phyloP scores from a whole-genome alignment of 2,113 vertebrate species.

The Elgaria multicarinata region DNA sequence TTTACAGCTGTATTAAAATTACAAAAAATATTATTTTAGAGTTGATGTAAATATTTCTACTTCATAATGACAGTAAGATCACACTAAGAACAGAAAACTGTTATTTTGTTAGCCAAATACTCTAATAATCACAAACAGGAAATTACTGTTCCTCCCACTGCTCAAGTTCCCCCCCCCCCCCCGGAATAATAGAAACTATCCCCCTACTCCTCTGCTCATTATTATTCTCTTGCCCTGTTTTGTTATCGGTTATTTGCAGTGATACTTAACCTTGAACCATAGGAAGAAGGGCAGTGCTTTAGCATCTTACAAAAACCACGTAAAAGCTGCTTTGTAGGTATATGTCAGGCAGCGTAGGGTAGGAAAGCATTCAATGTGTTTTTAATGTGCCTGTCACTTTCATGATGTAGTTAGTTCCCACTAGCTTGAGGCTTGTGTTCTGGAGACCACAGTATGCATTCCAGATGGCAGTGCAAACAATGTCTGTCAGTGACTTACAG shows the following conservation, averaged over 20 bases:
- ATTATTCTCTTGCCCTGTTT: slow-evolving; percentile 11
- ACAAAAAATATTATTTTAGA: slow-evolving; percentile 66
- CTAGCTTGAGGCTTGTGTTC: slow-evolving; percentile 57
- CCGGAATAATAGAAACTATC: slow-evolving; percentile 59
- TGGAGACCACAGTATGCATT: slow-evolving; percentile 36
- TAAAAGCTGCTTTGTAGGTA: background rate
- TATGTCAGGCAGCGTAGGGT: slow-evolving; percentile 25
- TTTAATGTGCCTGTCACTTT: slow-evolving; percentile 47
- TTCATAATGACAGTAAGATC: slow-evolving; percentile 70
- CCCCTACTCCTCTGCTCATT: background rate
- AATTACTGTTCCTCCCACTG: slow-evolving; percentile 58
- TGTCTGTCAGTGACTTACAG: slow-evolving; percentile 56
- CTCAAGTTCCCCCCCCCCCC: slow-evolving; percentile 54
- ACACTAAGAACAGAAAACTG: slow-evolving; percentile 59
- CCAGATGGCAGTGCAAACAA: slow-evolving; percentile 40
- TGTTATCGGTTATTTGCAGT: slow-evolving; percentile 25
- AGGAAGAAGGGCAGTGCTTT: background rate
- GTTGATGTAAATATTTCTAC: slow-evolving; percentile 56
- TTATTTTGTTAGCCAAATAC: slow-evolving; percentile 64
- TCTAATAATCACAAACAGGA: slow-evolving; percentile 53
- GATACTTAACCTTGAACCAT: slow-evolving; percentile 39
- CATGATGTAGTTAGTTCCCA: slow-evolving; percentile 28
- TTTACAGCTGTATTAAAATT: slow-evolving; percentile 69
- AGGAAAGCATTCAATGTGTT: slow-evolving; percentile 42
- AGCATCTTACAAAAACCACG: background rate